Conservation (phyloP, 2,113 vertebrate genomes). For the Mastomys coucha region DNA sequence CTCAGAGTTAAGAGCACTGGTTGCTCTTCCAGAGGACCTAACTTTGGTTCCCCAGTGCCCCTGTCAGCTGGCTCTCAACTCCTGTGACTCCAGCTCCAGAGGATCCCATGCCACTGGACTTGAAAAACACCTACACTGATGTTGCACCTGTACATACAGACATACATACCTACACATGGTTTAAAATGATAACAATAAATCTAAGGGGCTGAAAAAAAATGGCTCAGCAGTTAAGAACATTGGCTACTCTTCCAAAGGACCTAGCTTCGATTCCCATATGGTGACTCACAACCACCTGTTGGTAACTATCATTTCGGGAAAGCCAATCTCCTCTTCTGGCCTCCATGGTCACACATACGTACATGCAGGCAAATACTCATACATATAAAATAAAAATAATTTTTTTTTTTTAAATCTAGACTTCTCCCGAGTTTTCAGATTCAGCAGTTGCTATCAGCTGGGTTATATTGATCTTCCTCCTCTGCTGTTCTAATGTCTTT, state of each 20-base stretch:
- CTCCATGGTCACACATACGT: neutral
- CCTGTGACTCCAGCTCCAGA: neutral
- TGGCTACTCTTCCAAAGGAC: neutral
- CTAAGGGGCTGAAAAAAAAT: neutral
- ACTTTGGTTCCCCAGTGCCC: neutral
- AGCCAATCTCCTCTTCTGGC: neutral
- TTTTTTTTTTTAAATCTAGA: neutral
- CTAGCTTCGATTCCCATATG: too few relatives aligned
- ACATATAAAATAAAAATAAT: neutral
- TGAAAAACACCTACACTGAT: neutral
- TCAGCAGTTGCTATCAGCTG: accelerated
- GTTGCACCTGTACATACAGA: neutral
- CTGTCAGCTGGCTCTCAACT: neutral
- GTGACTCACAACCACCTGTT: neutral
- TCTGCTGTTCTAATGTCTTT: slow-evolving; percentile 53
- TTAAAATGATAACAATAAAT: neutral
- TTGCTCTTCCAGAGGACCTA: neutral
- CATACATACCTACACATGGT: neutral
- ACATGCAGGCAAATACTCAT: neutral
- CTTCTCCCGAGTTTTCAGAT: too few relatives aligned
- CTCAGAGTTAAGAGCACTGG: neutral
- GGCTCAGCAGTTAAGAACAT: neutral
- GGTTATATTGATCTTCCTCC: neutral
- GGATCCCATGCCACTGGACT: neutral
- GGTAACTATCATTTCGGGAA: neutral